Base-by-base conservation (phyloP, 2,888 invertebrate genomes). In the Tetranychus truncatus region DNA sequence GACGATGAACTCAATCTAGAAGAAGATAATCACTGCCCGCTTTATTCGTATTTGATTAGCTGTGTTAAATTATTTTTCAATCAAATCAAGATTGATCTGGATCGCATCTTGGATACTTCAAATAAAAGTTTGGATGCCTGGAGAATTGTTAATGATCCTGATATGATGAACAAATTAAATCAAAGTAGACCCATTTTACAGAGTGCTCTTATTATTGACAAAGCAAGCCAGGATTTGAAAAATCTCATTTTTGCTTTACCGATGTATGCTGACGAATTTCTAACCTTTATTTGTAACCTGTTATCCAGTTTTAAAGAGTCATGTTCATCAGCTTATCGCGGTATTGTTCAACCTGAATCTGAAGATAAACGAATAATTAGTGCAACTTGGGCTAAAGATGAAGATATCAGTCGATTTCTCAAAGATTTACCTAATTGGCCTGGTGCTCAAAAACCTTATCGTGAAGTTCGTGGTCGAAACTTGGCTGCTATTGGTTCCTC, bases 341-440 rank as follows among this genome's bases (percentile, higher is more conserved):
- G 88, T 71, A 89, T 90, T 77, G 89, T 90, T 0, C 89, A 89
- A 81, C 88, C 89, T 0, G 89, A 89, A 80, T 86, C 88, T 0
- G 90, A 91, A 81, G 90, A 91, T 80, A 87, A 88, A 79, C 84
- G 89, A 77, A 89, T 92, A 76, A 89, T 91, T 79, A 91, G 90
- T 80, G 90, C 91, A 1, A 88, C 89, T 15, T 92, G 95, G 95
- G 86, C 95, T 1, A 91, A 92, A 79, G 95, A 96, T 83, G 93
- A 93, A 80, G 95, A 96, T 81, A 95, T 96, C 77, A 92, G 90
- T 81, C 85, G 95, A 75, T 92, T 95, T 84, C 87, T 96, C 80
- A 92, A 89, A 83, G 88, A 89, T 34, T 83, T 92, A 74, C 92
- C 92, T 0, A 92, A 91, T 80, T 86, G 85, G 85, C 80, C 81